Conservation (phyloP, 2,797 vertebrate species). For the Diplodus sargus region DNA sequence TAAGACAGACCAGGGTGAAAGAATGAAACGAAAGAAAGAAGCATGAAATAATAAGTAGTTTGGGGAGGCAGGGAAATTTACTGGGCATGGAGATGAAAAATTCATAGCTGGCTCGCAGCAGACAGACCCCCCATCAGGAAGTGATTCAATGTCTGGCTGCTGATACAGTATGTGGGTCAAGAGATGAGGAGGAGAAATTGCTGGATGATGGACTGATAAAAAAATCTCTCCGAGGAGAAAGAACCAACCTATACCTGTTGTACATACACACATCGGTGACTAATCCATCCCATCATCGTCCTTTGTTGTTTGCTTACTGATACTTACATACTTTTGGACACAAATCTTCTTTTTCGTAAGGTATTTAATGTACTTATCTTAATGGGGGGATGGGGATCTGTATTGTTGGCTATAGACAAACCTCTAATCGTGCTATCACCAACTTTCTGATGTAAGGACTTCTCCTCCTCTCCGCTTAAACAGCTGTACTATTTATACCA, state of each 20-base stretch:
- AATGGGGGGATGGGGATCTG: no score
- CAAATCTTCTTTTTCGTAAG: no score
- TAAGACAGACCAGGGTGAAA: slow-evolving; percentile 17
- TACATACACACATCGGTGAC: background rate
- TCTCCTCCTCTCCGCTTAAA: no score
- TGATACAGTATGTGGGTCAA: slow-evolving; percentile 81
- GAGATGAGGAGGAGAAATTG: slow-evolving; percentile 35
- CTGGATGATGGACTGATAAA: slow-evolving; percentile 31
- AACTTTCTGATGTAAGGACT: background rate
- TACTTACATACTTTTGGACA: no score
- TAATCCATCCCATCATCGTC: no score
- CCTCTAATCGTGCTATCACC: background rate
- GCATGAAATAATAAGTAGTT: slow-evolving; percentile 81
- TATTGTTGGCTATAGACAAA: no score
- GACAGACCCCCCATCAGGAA: slow-evolving; percentile 76
- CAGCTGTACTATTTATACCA: no score
- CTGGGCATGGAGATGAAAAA: slow-evolving; percentile 81
- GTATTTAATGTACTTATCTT: no score
- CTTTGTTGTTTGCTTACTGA: no score
- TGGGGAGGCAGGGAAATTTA: slow-evolving; percentile 55
- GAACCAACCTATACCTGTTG: slow-evolving; percentile 19
- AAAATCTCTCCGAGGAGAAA: slow-evolving; percentile 31
- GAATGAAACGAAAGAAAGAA: slow-evolving; percentile 41
- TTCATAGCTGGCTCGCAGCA: slow-evolving; percentile 75
- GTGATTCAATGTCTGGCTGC: slow-evolving; percentile 70